These are phyloP conservation scores for Schizopygopsis pylzovi DNA, from an alignment of 2,797 vertebrate species.

Conservation along the genomic window DNA sequence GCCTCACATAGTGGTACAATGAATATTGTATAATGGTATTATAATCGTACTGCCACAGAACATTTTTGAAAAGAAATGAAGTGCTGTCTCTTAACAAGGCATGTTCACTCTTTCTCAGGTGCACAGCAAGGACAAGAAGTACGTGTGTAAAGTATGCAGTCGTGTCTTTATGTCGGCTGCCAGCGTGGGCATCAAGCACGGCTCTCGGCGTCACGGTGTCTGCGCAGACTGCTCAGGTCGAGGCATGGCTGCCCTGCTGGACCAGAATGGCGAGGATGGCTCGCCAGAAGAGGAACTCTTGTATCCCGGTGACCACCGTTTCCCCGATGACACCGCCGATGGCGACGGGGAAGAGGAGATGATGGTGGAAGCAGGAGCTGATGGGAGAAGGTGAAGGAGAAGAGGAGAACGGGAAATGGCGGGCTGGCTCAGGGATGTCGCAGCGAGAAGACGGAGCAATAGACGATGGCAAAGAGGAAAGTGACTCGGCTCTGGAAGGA, in stretches of 20 bases:
- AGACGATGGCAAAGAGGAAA: slow-evolving; percentile 91
- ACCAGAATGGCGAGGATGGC: slow-evolving; percentile 84
- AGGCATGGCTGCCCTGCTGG: slow-evolving; percentile 82
- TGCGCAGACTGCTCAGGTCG: slow-evolving; percentile 91
- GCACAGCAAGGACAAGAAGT: slow-evolving; percentile 99
- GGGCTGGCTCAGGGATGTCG: slow-evolving; percentile 85
- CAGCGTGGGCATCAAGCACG: slow-evolving; percentile 97
- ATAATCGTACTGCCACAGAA: neutral
- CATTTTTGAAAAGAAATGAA: neutral
- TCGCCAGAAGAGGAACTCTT: slow-evolving; percentile 89
- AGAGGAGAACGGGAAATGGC: slow-evolving; percentile 88
- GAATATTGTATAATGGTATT: neutral
- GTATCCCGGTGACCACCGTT: slow-evolving; percentile 82
- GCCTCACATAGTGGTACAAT: neutral
- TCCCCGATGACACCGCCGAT: slow-evolving; percentile 79
- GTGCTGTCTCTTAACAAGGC: neutral
- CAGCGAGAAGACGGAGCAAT: slow-evolving; percentile 79
- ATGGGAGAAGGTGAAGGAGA: slow-evolving; percentile 78
- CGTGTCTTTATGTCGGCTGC: slow-evolving; percentile 97
- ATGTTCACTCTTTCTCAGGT: slow-evolving; percentile 77
- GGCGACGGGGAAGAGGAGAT: slow-evolving; percentile 86
- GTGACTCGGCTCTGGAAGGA: slow-evolving; percentile 87
- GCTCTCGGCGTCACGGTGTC: slow-evolving; percentile 93
- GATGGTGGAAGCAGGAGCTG: slow-evolving; percentile 79
- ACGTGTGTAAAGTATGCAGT: slow-evolving; percentile 97